A percentile compares a stretch with the other conserved stretches of the same genome.
Evolutionary conservation across 2,113 vertebrate species (phyloP).

Genomic region (Nesogale talazaci): DNA sequence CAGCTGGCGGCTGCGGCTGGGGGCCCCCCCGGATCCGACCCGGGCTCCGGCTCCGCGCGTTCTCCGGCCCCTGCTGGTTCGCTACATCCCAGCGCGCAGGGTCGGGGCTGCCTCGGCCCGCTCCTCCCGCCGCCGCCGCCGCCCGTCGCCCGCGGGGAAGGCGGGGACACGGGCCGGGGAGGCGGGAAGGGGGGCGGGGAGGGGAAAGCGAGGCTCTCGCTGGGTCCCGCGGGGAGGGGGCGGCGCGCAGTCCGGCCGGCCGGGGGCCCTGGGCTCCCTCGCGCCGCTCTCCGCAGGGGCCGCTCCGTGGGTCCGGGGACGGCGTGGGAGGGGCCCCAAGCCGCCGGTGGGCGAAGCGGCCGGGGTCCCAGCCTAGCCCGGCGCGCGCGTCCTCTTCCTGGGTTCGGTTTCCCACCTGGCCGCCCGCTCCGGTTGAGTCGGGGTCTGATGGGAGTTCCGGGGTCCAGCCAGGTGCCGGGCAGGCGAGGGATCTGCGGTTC

Average conservation of each 20-base stretch:
- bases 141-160: conserved; percentile 76
- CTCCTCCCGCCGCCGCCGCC: conserved; percentile 66
- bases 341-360: neutral
- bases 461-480: conserved; percentile 39
- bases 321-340: neutral
- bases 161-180: conserved; percentile 77
- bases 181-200: conserved; percentile 80
- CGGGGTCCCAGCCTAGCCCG: neutral
- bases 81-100: conserved; percentile 70
- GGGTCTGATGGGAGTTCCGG: conserved; percentile 10
- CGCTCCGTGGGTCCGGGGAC: no score
- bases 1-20: conserved; percentile 7
- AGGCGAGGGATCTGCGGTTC: neutral
- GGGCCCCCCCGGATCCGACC: neutral
- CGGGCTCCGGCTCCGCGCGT: neutral
- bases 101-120: conserved; percentile 66
- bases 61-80: conserved; percentile 53
- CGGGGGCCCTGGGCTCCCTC: conserved; percentile 44
- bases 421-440: neutral
- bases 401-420: conserved; percentile 68
- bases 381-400: neutral
- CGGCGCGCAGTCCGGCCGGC: conserved; percentile 33
- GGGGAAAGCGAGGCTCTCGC: conserved; percentile 69
- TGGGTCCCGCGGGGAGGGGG: conserved; percentile 72
- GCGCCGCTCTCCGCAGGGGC: neutral